Evolutionary conservation across 2,113 vertebrate genomes (phyloP).

Genomic region (Protobothrops flavoviridis): DNA sequence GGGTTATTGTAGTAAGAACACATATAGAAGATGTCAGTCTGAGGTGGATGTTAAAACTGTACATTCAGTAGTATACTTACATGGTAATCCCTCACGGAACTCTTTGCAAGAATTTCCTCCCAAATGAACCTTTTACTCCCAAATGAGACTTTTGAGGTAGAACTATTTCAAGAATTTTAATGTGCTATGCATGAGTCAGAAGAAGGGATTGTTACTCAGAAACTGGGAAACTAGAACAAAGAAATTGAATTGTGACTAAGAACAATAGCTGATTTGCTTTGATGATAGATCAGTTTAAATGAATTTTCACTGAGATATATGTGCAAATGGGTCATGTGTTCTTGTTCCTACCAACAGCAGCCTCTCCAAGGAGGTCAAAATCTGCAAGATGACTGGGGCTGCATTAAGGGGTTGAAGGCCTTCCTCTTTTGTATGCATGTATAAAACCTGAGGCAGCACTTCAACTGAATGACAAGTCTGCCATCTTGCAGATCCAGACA

Average conservation of each 20-base stretch:
- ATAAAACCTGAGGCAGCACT: not conserved
- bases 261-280: not conserved
- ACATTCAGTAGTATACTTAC: not conserved
- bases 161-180: not conserved
- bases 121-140: not conserved
- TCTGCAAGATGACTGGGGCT: not conserved
- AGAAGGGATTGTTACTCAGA: not conserved
- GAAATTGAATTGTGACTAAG: not conserved
- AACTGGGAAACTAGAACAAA: not conserved
- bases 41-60: not conserved
- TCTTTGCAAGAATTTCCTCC: not conserved
- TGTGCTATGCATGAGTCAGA: not conserved
- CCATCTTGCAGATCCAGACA: not conserved
- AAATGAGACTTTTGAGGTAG: not conserved
- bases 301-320: not conserved
- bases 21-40: not conserved
- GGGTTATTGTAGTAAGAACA: not conserved
- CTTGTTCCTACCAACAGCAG: not conserved
- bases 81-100: not conserved
- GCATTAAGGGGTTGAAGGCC: not conserved
- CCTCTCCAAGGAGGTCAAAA: not conserved
- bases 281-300: not conserved
- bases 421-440: not conserved
- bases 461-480: not conserved
- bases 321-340: not conserved